A percentile compares a stretch with the other conserved stretches of the same genome.
These are phyloP conservation scores for Entomobrya multifasciata DNA, from an alignment of 2,888 invertebrate genomes.

Conservation along the genomic window DNA sequence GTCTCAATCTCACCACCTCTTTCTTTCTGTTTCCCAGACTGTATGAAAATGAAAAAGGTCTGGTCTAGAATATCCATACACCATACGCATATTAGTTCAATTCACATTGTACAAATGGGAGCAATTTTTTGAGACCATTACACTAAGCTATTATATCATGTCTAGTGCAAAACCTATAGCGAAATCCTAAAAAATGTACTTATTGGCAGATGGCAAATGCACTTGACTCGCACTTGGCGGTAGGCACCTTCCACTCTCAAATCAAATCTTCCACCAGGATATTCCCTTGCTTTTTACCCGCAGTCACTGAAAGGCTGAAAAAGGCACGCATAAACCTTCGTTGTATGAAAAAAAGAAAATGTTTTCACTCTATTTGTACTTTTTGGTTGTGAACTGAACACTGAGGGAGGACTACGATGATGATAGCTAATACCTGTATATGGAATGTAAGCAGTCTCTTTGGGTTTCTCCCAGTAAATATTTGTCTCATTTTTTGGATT, in stretches of 20 bases:
- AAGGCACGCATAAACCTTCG: background rate
- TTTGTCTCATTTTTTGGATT: slow-evolving; percentile 57
- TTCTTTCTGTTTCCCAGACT: slow-evolving; percentile 3
- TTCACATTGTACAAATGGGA: slow-evolving; percentile 26
- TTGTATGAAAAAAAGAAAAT: background rate
- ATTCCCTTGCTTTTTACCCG: background rate
- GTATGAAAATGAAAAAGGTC: slow-evolving; percentile 1
- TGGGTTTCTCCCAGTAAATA: slow-evolving; percentile 32
- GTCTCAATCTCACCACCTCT: background rate
- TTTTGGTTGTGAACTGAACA: too few relatives aligned
- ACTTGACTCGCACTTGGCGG: slow-evolving; percentile 24
- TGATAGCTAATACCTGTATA: background rate
- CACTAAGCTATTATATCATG: slow-evolving; percentile 14
- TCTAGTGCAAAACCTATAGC: background rate
- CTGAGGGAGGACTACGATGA: background rate
- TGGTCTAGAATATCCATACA: too few relatives aligned
- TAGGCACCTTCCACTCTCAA: background rate
- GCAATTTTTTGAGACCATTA: slow-evolving; percentile 3
- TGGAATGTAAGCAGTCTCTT: slow-evolving; percentile 44
- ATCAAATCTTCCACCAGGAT: slow-evolving; percentile 16
- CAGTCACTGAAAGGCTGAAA: too few relatives aligned
- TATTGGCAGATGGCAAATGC: slow-evolving; percentile 65
- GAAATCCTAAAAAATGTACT: slow-evolving; percentile 20
- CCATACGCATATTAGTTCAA: background rate
- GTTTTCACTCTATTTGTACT: too few relatives aligned